A percentile compares a stretch with the other conserved stretches of the same genome.
phyloP scores from a whole-genome alignment of 2,888 invertebrate species.

The Boloria selene region DNA sequence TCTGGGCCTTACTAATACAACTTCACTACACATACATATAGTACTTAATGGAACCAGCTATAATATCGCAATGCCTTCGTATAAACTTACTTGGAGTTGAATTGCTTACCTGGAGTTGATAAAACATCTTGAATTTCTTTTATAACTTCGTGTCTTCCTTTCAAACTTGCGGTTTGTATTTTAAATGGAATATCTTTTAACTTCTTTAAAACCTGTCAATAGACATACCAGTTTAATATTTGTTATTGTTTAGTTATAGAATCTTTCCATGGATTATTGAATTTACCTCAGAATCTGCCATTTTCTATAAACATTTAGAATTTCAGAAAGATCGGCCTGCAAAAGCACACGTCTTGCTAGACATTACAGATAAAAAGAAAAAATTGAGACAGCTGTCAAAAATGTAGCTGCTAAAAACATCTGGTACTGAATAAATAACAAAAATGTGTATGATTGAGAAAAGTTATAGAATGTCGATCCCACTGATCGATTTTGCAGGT shows the following conservation, averaged over 20 bases:
- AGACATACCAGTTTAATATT: slow-evolving; percentile 43
- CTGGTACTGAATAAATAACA: too few species aligned
- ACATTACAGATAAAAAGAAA: slow-evolving; percentile 51
- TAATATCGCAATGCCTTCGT: background rate
- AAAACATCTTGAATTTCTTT: slow-evolving; percentile 87
- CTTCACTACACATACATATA: slow-evolving; percentile 9
- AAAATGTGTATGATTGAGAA: too few species aligned
- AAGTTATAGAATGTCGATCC: too few species aligned
- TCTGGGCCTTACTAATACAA: slow-evolving; percentile 11
- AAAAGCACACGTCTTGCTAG: slow-evolving; percentile 59
- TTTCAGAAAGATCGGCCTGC: slow-evolving; percentile 40
- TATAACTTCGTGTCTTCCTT: slow-evolving; percentile 85
- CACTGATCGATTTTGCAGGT: too few species aligned
- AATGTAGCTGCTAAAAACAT: slow-evolving; percentile 5
- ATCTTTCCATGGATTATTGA: slow-evolving; percentile 26
- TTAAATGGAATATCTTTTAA: slow-evolving; percentile 88
- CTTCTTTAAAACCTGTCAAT: slow-evolving; percentile 83
- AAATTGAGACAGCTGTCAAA: slow-evolving; percentile 29
- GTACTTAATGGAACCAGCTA: background rate
- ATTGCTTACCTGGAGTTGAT: slow-evolving; percentile 89
- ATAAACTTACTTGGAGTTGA: slow-evolving; percentile 78
- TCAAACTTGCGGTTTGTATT: slow-evolving; percentile 88
- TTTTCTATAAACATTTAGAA: slow-evolving; percentile 75
- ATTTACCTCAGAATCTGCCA: slow-evolving; percentile 87
- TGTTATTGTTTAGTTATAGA: slow-evolving; percentile 14